Evolutionary conservation across 2,797 vertebrate genomes (phyloP).

Genomic region (Pantherophis vulpinus): DNA sequence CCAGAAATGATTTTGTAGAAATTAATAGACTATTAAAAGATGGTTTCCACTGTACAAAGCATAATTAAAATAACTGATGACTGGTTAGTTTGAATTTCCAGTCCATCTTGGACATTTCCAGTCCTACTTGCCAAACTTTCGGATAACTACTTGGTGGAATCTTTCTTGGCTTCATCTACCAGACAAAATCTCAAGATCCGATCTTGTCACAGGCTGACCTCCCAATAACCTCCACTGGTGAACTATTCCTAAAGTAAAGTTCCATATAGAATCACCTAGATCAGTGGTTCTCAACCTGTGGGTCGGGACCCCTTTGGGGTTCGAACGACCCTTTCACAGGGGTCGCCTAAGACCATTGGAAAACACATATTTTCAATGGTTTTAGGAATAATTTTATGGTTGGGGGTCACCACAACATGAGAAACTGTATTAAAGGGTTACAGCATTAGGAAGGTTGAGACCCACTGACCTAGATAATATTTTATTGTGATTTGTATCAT

Average conservation of each 20-base stretch:
- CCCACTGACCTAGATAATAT: neutral
- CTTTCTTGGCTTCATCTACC: neutral
- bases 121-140: neutral
- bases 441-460: too few species aligned
- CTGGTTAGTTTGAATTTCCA: neutral
- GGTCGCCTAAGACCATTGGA: too few species aligned
- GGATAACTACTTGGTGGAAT: neutral
- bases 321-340: too few species aligned
- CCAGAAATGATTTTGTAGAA: neutral
- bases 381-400: too few species aligned
- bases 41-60: neutral
- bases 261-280: neutral
- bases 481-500: neutral
- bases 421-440: too few species aligned
- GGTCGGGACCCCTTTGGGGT: too few species aligned
- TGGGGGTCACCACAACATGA: too few species aligned
- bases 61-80: neutral
- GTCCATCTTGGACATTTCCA: neutral
- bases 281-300: too few species aligned
- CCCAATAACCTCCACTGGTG: neutral
- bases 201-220: neutral
- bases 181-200: neutral
- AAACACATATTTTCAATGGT: too few species aligned
- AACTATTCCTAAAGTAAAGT: neutral
- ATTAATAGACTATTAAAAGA: neutral